Percentiles rank a stretch among this genome's conserved stretches.
These are phyloP conservation scores for Onthophagus taurus DNA, from an alignment of 1,140 invertebrate species.

Conservation along the genomic window DNA sequence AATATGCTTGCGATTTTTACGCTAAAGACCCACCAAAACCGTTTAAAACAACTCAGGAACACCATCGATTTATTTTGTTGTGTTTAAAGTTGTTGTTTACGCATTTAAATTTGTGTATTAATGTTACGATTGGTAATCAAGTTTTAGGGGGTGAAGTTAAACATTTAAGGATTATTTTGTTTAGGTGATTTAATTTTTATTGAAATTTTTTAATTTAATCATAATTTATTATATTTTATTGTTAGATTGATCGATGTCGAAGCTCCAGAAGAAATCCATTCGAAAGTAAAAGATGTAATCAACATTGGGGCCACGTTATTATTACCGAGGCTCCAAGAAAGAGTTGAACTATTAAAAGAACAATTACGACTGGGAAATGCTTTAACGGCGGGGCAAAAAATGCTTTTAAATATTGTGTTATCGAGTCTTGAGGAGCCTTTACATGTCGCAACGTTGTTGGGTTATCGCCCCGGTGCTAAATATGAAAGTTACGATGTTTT, in stretches of 20 bases:
- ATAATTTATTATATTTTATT: conserved; percentile 4
- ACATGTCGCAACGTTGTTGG: conserved; percentile 48
- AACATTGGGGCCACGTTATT: conserved; percentile 49
- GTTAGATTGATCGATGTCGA: conserved; percentile 49
- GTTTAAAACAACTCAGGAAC: conserved; percentile 43
- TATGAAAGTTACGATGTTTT: conserved; percentile 35
- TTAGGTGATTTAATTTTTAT: conserved; percentile 34
- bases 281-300: conserved; percentile 47
- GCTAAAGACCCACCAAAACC: conserved; percentile 37
- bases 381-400: conserved; percentile 50
- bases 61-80: conserved; percentile 50
- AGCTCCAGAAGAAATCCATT: conserved; percentile 44
- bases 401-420: conserved; percentile 52
- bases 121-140: conserved; percentile 39
- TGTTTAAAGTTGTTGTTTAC: conserved; percentile 49
- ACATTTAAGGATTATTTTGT: conserved; percentile 47
- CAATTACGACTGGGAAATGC: conserved; percentile 47
- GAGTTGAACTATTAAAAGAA: conserved; percentile 49
- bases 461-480: conserved; percentile 32
- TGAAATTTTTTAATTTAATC: neutral
- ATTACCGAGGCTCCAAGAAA: conserved; percentile 48
- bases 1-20: conserved; percentile 47
- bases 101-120: conserved; percentile 49
- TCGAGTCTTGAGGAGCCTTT: conserved; percentile 53
- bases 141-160: conserved; percentile 45